phyloP scores from a whole-genome alignment of 2,888 invertebrate species.

The Bhutanitis thaidina region DNA sequence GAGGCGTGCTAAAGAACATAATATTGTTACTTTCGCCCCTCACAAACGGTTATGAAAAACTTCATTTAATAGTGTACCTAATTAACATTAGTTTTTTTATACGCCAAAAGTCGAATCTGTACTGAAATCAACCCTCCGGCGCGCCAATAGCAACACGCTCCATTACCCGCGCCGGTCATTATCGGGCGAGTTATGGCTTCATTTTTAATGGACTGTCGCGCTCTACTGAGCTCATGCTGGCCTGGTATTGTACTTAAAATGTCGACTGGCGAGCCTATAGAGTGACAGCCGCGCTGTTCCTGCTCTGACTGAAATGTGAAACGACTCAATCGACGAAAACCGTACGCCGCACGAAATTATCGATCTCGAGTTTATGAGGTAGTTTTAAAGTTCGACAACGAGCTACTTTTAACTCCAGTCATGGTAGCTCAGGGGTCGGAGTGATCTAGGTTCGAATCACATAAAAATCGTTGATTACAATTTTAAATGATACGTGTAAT shows the following conservation, averaged over 20 bases:
- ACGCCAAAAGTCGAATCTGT: constrained; percentile 24
- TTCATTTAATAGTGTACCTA: constrained; percentile 5
- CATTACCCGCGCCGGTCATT: constrained; percentile 45
- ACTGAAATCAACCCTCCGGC: constrained; percentile 28
- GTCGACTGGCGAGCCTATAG: not conserved
- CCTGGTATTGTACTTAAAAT: constrained; percentile 23
- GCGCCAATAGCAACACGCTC: constrained; percentile 29
- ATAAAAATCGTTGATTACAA: too few species aligned
- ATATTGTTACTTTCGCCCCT: not conserved
- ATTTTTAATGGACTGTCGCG: constrained; percentile 43
- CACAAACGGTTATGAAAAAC: constrained; percentile 20
- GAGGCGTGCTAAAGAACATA: constrained; percentile 4
- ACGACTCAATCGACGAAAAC: not conserved
- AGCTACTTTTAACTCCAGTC: too few species aligned
- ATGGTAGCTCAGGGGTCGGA: too few species aligned
- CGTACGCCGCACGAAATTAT: too few species aligned
- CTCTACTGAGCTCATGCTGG: constrained; percentile 27
- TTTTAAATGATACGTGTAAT: too few species aligned
- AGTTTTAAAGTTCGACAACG: too few species aligned
- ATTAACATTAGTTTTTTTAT: constrained; percentile 16
- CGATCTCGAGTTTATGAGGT: too few species aligned
- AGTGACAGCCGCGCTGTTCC: not conserved
- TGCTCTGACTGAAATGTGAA: not conserved
- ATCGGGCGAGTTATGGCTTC: constrained; percentile 44
- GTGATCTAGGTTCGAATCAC: too few species aligned